Conservation (phyloP, 2,113 vertebrate species). For the Cranoglanis bouderius region DNA sequence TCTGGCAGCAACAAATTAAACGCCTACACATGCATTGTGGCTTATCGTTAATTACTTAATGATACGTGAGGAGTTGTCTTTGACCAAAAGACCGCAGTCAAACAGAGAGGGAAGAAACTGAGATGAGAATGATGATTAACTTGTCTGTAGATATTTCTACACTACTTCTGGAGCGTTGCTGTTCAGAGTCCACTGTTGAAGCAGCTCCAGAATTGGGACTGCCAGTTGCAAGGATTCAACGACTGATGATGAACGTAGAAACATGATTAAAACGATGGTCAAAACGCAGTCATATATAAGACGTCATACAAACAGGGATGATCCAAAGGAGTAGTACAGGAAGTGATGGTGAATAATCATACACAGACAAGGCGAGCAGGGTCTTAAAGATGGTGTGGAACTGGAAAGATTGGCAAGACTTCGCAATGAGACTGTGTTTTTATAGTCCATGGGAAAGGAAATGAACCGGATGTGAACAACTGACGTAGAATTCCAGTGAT, state of each 20-base stretch:
- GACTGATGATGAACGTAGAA: background rate
- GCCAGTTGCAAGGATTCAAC: background rate
- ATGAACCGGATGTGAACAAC: background rate
- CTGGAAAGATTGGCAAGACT: background rate
- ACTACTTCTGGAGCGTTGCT: background rate
- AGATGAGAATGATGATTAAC: background rate
- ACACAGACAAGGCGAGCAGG: background rate
- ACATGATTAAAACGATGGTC: background rate
- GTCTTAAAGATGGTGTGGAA: background rate
- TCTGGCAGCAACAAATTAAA: conserved; percentile 22
- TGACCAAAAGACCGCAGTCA: conserved; percentile 7
- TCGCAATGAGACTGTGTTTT: background rate
- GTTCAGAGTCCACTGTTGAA: background rate
- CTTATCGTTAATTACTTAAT: conserved; percentile 33
- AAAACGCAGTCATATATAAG: background rate
- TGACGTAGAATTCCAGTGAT: too few species aligned
- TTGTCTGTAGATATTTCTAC: background rate
- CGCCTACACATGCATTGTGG: conserved; percentile 18
- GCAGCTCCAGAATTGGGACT: background rate
- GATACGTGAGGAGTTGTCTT: conserved; percentile 8
- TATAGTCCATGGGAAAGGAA: background rate
- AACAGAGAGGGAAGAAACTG: background rate
- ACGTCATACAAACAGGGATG: background rate
- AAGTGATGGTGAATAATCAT: background rate
- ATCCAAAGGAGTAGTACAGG: background rate